A percentile compares a stretch with the other conserved stretches of the same genome.
Evolutionary conservation across 2,113 vertebrate genomes (phyloP).

Genomic region (Todiramphus saurophagus): DNA sequence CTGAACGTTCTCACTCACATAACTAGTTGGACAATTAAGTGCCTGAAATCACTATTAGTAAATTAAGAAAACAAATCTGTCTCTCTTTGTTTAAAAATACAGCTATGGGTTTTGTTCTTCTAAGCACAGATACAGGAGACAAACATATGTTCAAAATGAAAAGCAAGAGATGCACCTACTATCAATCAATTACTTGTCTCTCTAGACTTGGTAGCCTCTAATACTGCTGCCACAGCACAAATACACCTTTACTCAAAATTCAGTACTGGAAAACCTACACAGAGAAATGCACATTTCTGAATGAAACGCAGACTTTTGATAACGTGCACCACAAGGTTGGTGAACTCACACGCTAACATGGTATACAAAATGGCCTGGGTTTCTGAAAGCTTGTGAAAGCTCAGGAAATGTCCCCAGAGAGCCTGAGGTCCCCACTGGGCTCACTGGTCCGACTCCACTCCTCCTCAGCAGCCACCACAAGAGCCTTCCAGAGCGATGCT

Average conservation of each 20-base stretch:
- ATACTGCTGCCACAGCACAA: neutral
- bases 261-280: neutral
- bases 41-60: neutral
- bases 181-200: neutral
- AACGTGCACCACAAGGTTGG: rapidly evolving
- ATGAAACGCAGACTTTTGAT: rapidly evolving
- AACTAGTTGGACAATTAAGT: neutral
- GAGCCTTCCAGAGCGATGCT: constrained; percentile 20
- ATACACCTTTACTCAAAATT: neutral
- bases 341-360: rapidly evolving
- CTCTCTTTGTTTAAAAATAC: neutral
- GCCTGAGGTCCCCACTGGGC: neutral
- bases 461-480: neutral
- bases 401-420: neutral
- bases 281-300: neutral
- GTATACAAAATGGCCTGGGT: neutral
- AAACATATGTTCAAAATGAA: neutral
- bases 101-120: neutral
- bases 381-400: neutral
- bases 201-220: neutral
- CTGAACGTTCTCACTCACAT: neutral
- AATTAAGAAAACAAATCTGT: neutral
- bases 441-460: neutral
- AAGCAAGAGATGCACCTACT: neutral
- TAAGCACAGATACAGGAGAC: neutral